Evolutionary conservation across 1,140 invertebrate genomes (phyloP), one percentile per base, ranked within the genome.

Genomic region (Drosophila aff.): DNA sequence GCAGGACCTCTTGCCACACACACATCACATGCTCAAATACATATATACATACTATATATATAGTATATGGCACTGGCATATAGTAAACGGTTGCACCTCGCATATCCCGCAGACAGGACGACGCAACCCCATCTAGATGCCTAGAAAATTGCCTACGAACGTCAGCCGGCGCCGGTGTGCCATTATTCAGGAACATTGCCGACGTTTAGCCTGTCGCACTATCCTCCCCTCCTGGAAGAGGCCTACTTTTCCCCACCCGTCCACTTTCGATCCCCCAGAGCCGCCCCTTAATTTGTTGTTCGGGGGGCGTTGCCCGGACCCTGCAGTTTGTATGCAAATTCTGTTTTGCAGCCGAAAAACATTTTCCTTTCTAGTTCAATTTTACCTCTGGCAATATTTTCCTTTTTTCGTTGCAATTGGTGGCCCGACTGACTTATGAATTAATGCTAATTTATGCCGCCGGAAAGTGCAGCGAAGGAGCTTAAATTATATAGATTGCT

Each of bases 281-380:
- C 31, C 40, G 15, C 36, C 57, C 31, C 44, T 26, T 78, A 77
- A 78, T 69, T 77, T 78, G 68, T 44, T 73, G 69, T 76, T 60
- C 44, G 58, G 76, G 63, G 75, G 75, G 75, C 74, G 74, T 77
- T 77, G 64, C 77, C 60, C 75, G 55, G 31, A 49, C 59, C 50
- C 65, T 82, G 81, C 81, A 83, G 50, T 82, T 84, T 61, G 62
- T 84, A 85, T 85, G 82, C 82, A 85, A 85, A 85, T 85, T 85
- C 65, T 23, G 33, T 55, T 58, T 66, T 40, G 41, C 61, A 76
- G 78, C 68, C 78, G 52, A 78, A 84, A 83, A 80, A 64, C 59
- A 76, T 71, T 75, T 71, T 71, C 67, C 63, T n/a, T 55, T 53
- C 63, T 67, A 28, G 36, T 43, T 57, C 62, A 57, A 33, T 38